Percentiles rank a stretch among this genome's conserved stretches.
Evolutionary conservation across 2,797 vertebrate species (phyloP).

Genomic region (Sebastes matsubarae): DNA sequence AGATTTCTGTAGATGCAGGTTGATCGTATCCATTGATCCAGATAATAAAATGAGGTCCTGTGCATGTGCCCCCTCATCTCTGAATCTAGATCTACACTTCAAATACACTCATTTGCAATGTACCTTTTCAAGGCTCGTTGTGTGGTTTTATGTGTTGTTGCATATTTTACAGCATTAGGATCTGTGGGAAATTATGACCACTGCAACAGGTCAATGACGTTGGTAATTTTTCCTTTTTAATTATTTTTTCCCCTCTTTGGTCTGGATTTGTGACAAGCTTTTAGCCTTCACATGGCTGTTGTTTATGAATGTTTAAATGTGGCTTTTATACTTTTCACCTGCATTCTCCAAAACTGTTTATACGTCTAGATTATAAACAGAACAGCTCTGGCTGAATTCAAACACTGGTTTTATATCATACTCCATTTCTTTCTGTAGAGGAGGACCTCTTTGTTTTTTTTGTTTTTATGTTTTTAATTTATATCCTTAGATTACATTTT

Average conservation of each 20-base stretch:
- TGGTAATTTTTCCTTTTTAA: conserved; percentile 94
- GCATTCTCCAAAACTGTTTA: conserved; percentile 65
- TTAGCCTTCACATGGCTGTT: conserved; percentile 58
- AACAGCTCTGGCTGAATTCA: conserved; percentile 27
- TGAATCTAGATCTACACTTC: conserved; percentile 65
- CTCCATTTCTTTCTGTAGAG: conserved; percentile 45
- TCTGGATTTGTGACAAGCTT: conserved; percentile 78
- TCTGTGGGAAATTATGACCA: conserved; percentile 96
- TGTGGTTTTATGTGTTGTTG: conserved; percentile 96
- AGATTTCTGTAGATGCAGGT: background rate
- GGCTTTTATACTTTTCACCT: conserved; percentile 43
- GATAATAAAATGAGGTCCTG: conserved; percentile 5
- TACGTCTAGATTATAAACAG: conserved; percentile 68
- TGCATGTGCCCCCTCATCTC: conserved; percentile 53
- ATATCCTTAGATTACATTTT: background rate
- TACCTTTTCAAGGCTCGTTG: conserved; percentile 86
- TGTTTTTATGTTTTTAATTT: background rate
- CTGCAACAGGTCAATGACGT: conserved; percentile 96
- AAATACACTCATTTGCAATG: conserved; percentile 79
- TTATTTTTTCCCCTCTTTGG: conserved; percentile 89
- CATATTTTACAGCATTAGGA: conserved; percentile 98
- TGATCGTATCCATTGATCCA: background rate
- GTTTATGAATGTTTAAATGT: conserved; percentile 62
- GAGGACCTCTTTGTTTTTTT: background rate
- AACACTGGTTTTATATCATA: conserved; percentile 40